These are phyloP conservation scores for Chloroclysta siterata DNA, from an alignment of 2,888 invertebrate species.

Conservation along the genomic window DNA sequence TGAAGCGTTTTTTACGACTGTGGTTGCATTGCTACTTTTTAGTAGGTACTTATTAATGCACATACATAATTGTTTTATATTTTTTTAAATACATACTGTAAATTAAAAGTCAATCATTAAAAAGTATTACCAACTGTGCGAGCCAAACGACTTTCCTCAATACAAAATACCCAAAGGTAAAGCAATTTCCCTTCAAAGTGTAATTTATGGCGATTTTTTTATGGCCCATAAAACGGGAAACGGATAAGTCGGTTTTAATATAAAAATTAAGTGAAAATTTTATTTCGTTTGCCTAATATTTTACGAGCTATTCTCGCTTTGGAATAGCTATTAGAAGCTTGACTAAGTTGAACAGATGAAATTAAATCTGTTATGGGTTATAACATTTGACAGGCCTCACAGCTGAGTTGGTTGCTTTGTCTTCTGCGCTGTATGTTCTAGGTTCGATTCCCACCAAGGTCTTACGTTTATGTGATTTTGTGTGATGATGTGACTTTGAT, in stretches of 20 bases:
- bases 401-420: neutral
- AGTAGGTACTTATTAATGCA: too few species aligned
- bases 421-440: neutral
- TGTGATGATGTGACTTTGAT: too few species aligned
- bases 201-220: conserved; percentile 68
- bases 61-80: neutral
- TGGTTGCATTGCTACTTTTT: conserved; percentile 26
- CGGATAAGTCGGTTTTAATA: conserved; percentile 56
- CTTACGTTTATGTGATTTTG: too few species aligned
- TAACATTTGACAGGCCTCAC: neutral
- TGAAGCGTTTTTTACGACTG: neutral
- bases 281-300: conserved; percentile 44
- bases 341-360: conserved; percentile 26
- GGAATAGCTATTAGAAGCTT: conserved; percentile 22
- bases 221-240: conserved; percentile 59
- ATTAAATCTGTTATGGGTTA: conserved; percentile 20
- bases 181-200: conserved; percentile 54
- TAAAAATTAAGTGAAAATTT: conserved; percentile 55
- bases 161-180: conserved; percentile 53
- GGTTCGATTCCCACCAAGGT: neutral
- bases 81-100: neutral
- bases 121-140: conserved; percentile 51
- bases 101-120: conserved; percentile 47
- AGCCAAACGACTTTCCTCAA: conserved; percentile 45
- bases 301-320: conserved; percentile 32